Percentiles rank a stretch among this genome's conserved stretches.
Conservation (phyloP, 2,797 vertebrate species). For the Esox masquinongy region DNA sequence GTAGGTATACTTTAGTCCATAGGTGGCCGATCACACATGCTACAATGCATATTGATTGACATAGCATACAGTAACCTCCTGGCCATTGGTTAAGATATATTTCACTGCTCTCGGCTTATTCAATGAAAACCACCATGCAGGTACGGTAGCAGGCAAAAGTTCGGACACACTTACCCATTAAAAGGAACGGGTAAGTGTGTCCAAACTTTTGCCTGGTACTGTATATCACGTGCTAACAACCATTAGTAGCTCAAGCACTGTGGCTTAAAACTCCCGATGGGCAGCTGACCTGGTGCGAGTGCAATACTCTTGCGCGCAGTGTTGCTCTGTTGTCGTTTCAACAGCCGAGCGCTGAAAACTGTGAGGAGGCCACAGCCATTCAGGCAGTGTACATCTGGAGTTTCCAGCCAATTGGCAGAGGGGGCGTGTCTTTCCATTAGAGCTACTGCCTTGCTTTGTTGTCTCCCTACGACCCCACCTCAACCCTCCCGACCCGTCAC, state of each 20-base stretch:
- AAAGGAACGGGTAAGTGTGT: constrained; percentile 7
- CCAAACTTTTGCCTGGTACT: no score
- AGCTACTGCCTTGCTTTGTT: constrained; percentile 38
- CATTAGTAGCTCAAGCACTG: constrained; percentile 19
- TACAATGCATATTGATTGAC: neutral
- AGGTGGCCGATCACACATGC: neutral
- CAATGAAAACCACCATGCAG: constrained; percentile 25
- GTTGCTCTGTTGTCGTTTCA: neutral
- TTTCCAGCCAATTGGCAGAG: constrained; percentile 56
- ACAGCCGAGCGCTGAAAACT: neutral
- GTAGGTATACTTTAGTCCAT: neutral
- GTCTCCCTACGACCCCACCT: constrained; percentile 45
- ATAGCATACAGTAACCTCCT: neutral
- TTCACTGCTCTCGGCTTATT: constrained; percentile 38
- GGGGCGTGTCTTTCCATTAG: constrained; percentile 22
- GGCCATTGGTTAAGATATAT: neutral
- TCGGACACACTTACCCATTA: no score
- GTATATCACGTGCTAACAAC: constrained; percentile 34
- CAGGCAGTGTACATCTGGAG: constrained; percentile 51
- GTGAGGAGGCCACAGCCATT: neutral
- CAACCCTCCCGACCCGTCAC: constrained; percentile 32
- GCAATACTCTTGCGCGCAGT: neutral
- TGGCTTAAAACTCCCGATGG: constrained; percentile 67
- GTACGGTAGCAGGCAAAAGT: neutral
- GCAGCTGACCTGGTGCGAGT: constrained; percentile 6